Percentiles rank a stretch among this genome's conserved stretches.
Conservation (phyloP, 2,113 vertebrate genomes). For the Hylia prasina region DNA sequence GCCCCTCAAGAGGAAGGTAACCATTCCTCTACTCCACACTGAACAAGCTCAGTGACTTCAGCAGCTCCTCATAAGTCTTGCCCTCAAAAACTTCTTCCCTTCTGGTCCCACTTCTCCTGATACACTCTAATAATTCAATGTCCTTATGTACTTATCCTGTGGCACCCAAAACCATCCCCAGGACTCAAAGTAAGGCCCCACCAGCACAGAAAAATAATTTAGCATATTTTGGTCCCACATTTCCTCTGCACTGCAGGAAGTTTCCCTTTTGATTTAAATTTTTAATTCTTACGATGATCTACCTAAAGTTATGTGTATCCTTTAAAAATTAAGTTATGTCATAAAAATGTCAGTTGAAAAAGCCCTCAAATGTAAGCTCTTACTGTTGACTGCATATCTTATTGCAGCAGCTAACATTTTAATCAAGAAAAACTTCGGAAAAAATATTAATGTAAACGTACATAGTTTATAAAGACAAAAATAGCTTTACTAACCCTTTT, state of each 20-base stretch:
- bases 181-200: fast-evolving
- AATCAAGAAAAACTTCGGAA: constrained; percentile 62
- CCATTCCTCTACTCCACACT: background rate
- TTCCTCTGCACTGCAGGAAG: background rate
- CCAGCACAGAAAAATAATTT: background rate
- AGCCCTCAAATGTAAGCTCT: background rate
- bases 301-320: background rate
- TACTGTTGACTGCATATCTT: background rate
- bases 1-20: background rate
- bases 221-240: background rate
- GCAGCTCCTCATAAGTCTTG: background rate
- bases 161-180: background rate
- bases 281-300: background rate
- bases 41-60: background rate
- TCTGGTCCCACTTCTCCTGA: background rate
- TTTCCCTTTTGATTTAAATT: background rate
- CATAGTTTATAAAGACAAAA: constrained; percentile 71
- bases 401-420: constrained; percentile 47
- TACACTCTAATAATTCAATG: background rate
- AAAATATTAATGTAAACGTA: constrained; percentile 62
- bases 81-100: background rate
- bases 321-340: background rate
- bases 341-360: background rate
- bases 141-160: background rate
- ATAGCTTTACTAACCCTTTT: constrained; percentile 66